Base-by-base conservation (phyloP, 2,797 vertebrate species). In the Clamator glandarius region DNA sequence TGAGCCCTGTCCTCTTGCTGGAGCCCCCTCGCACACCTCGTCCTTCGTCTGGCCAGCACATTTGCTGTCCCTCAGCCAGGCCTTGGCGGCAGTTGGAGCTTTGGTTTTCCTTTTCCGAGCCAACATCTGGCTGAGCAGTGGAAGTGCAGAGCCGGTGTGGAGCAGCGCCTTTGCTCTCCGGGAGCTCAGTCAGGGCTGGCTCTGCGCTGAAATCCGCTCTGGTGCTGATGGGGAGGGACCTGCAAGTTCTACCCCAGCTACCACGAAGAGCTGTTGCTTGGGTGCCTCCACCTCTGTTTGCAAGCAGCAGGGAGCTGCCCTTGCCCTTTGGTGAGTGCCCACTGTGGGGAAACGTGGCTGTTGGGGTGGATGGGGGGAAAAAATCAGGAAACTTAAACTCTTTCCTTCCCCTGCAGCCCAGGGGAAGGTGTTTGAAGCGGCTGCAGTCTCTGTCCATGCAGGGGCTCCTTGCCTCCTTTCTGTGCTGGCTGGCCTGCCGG, bases 321-420 rank as follows among this genome's bases (percentile, higher is more conserved):
- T 44, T 0, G 1, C 15, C 26, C 59, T 69, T 72, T 7, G 36
- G 20, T 79, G 67, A 76, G 55, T 61, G 28, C 44, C 54, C 36
- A 9, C 24, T 0, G 0, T 0, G 3, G 46, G 58, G 41, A 61
- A 42, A 25, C 10, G 8, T 0, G 2, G n/a, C 44, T 58, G 42
- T 63, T 0, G 3, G 24, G 63, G 31, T 0, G 3, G 35, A 57
- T 17, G 20, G 46, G 19, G 48, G 15, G n/a, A 15, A 9, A 44
- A 41, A 5, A 20, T 1, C 26, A 29, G 29, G n/a, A 17, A 64
- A 87, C 18, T 54, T 3, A 10, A 52, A 24, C n/a, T 51, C 2
- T 55, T 51, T 62, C 44, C 36, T 79, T 73, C 26, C 39, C 25
- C 21, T 12, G 5, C 42, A 79, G 46, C n/a, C 7, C 8, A 2